phyloP scores from a whole-genome alignment of 2,113 vertebrate species.

The Fulmarus glacialis region DNA sequence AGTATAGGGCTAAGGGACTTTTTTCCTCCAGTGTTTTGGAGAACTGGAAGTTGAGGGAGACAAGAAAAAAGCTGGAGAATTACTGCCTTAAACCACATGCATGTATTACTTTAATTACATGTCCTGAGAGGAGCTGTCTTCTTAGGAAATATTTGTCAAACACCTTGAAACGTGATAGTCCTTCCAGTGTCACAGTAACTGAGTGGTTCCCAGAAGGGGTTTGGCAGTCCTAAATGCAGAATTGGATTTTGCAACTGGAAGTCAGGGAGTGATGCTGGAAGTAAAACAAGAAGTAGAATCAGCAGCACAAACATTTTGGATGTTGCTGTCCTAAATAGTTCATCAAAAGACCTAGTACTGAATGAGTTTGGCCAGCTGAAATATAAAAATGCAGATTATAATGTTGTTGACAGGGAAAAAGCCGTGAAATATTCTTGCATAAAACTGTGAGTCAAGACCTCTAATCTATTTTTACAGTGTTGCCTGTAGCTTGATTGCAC shows the following conservation, averaged over 20 bases:
- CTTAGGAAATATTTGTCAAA: neutral
- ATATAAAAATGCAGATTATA: neutral
- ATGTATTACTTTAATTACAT: neutral
- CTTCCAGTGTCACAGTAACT: neutral
- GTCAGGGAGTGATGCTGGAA: neutral
- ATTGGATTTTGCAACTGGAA: constrained; percentile 30
- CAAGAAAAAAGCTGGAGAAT: neutral
- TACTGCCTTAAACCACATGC: neutral
- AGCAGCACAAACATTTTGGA: neutral
- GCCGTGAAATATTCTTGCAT: neutral
- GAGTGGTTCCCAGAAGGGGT: neutral
- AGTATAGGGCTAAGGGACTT: neutral
- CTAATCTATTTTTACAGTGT: neutral
- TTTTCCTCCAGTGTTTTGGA: neutral
- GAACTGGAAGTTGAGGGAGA: neutral
- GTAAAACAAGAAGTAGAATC: constrained; percentile 44
- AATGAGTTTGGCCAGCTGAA: neutral
- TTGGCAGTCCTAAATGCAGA: constrained; percentile 17
- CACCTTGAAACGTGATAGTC: neutral
- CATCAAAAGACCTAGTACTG: neutral
- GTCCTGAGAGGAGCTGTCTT: neutral
- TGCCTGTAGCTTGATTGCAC: neutral
- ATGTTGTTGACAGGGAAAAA: neutral
- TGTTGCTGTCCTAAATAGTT: neutral
- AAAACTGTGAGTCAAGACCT: constrained; percentile 6